A percentile compares a stretch with the other conserved stretches of the same genome.
phyloP scores from a whole-genome alignment of 2,797 vertebrate species.

The Pipistrellus pygmaeus region DNA sequence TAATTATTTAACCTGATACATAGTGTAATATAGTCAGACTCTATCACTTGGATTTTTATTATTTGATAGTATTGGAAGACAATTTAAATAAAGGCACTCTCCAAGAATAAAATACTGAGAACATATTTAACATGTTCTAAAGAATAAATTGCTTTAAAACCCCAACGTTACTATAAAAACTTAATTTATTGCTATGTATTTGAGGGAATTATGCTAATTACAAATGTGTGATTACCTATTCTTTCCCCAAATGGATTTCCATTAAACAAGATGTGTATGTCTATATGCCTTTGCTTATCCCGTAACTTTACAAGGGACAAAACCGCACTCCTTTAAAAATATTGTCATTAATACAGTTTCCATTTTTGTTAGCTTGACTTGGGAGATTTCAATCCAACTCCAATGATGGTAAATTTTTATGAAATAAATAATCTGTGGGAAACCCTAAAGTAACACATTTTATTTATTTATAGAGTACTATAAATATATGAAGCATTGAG shows the following conservation, averaged over 20 bases:
- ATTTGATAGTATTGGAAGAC: background rate
- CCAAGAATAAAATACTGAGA: background rate
- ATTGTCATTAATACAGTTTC: background rate
- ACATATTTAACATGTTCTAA: slow-evolving; percentile 13
- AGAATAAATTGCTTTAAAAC: slow-evolving; percentile 38
- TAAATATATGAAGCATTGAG: background rate
- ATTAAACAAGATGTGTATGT: background rate
- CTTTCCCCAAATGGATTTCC: background rate
- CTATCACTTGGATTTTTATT: slow-evolving; percentile 10
- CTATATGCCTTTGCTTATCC: background rate
- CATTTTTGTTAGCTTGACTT: slow-evolving; percentile 12
- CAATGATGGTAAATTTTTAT: background rate
- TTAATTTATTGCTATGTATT: background rate
- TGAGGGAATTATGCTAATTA: slow-evolving; percentile 39
- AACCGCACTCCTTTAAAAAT: background rate
- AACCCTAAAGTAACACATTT: background rate
- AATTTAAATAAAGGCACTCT: slow-evolving; percentile 5
- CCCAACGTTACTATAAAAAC: background rate
- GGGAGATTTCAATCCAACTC: background rate
- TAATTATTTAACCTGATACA: slow-evolving; percentile 16
- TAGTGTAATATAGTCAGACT: background rate
- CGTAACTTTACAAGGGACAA: background rate
- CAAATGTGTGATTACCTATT: background rate
- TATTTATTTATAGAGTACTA: slow-evolving; percentile 2
- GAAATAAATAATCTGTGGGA: background rate